phyloP scores from a whole-genome alignment of 1,140 invertebrate genomes.

The Meloidogyne floridensis region DNA sequence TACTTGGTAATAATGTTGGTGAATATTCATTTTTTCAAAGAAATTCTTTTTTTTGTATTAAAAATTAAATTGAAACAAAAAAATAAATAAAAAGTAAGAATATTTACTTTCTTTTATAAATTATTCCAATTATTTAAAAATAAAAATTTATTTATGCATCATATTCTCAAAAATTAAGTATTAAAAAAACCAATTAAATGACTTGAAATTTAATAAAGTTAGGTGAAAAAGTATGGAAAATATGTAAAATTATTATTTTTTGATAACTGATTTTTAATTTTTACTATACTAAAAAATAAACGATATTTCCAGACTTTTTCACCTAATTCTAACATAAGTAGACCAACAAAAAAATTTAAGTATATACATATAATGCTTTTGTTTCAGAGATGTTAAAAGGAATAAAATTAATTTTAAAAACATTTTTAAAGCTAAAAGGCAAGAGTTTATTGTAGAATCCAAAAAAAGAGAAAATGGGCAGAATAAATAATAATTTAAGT shows the following conservation, averaged over 20 bases:
- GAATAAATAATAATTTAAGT: neutral
- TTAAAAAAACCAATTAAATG: neutral
- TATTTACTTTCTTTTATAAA: neutral
- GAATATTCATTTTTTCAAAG: neutral
- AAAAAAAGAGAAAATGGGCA: neutral
- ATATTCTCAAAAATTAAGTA: neutral
- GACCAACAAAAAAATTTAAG: neutral
- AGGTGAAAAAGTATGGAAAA: neutral
- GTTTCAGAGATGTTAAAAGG: neutral
- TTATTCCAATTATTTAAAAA: neutral
- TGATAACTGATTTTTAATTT: no score
- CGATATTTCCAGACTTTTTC: no score
- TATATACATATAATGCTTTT: neutral
- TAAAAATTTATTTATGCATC: neutral
- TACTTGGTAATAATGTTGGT: neutral
- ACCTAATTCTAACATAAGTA: neutral
- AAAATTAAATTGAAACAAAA: neutral
- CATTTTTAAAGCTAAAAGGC: neutral
- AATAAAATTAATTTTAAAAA: neutral
- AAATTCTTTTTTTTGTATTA: neutral
- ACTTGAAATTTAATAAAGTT: no score
- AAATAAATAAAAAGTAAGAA: neutral
- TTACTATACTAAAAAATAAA: no score
- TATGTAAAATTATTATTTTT: no score
- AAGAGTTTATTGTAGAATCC: slow-evolving; percentile 6